Base-by-base conservation (phyloP, 2,113 vertebrate genomes). In the Oncorhynchus nerka region DNA sequence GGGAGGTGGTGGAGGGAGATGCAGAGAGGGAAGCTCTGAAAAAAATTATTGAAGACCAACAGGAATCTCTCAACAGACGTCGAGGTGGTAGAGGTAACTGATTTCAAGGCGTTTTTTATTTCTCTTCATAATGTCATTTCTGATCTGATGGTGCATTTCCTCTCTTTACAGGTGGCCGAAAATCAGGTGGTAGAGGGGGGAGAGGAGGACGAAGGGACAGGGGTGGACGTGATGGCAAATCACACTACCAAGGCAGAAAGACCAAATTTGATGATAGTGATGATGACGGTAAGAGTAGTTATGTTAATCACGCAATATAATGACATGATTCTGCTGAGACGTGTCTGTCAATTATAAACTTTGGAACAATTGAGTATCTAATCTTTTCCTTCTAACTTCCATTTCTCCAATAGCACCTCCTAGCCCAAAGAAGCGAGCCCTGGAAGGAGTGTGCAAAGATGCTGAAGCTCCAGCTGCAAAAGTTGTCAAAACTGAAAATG, bases 41-140 rank as follows among this genome's bases (percentile, higher is more conserved):
- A 91, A 98, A 97, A 91, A 96, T 99, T 30, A 79, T 99, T 15
- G 96, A 98, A 67, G 94, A 95, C 77, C 97, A 99, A 75, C 97
- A 99, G 82, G 96, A 98, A 81, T 92, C 95, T 0, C 80, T 94
- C 68, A 98, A 89, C 30, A 68, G 39, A 86, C 90, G 90, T 86
- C 96, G 92, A 91, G 90, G 39, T 45, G 39, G 93, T 89, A 95
- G 93, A 97, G 96, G 97, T 97, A 79, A 77, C 26, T 19, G 15
- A 4, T 16, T 45, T 45, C 2, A 3, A 45, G 9, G 2, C 9
- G 2, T 3, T 45, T 45, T 0, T 4, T 1, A 13, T 80, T 0
- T 20, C 3, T 22, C n/a, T 62, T 22, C 7, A 62, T n/a, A 62
- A 13, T 22, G 59, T 62, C 2, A 62, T 62, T 8, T 62, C 59